Conservation (phyloP, 2,113 vertebrate species). For the Plestiodon gilberti region DNA sequence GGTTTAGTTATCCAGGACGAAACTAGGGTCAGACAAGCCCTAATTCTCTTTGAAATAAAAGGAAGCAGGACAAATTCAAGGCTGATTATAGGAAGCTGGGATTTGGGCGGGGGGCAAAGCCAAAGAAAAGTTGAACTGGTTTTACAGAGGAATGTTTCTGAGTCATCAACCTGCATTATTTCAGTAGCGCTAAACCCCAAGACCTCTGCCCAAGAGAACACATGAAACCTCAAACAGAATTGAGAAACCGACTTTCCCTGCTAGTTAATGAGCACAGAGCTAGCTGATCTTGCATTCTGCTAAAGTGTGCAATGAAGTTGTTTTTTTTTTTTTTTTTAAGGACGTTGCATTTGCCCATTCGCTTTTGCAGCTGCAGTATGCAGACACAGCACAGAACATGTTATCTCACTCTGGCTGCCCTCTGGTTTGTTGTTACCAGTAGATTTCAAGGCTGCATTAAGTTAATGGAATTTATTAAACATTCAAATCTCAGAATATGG, state of each 20-base stretch:
- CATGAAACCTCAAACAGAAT: fast-evolving
- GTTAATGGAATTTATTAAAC: slow-evolving; percentile 40
- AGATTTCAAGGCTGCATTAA: slow-evolving; percentile 12
- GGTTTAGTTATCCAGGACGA: not conserved
- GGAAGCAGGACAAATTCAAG: not conserved
- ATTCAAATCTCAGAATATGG: not conserved
- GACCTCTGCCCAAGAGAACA: not conserved
- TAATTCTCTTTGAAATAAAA: slow-evolving; percentile 10
- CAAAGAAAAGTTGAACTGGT: not conserved
- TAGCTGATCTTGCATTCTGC: not conserved
- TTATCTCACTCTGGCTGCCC: not conserved
- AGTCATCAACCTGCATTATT: not conserved
- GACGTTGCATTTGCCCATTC: not conserved
- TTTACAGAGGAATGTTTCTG: not conserved
- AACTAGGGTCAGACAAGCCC: not conserved
- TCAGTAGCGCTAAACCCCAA: not conserved
- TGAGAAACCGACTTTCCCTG: not conserved
- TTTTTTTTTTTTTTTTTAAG: slow-evolving; percentile 19
- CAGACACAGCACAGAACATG: not conserved
- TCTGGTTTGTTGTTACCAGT: not conserved
- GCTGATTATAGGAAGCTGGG: not conserved
- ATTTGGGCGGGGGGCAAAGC: not conserved
- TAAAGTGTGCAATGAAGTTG: not conserved
- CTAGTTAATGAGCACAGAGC: not conserved
- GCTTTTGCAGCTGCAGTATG: not conserved